Evolutionary conservation across 2,797 vertebrate species (phyloP).

Genomic region (Parambassis ranga): DNA sequence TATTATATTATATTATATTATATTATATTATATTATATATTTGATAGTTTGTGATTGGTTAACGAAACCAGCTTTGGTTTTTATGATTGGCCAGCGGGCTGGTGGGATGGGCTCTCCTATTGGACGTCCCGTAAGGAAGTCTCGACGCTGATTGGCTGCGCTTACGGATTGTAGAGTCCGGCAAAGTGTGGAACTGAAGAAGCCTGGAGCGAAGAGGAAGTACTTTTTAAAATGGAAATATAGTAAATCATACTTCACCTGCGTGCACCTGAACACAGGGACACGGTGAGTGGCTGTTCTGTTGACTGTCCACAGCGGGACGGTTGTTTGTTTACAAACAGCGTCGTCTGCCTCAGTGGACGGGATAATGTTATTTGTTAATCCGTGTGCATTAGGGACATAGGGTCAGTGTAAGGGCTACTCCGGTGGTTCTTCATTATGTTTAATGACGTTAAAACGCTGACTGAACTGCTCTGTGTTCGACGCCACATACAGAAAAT

Average conservation of each 20-base stretch:
- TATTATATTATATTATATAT: background rate
- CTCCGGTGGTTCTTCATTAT: background rate
- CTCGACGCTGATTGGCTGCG: slow-evolving; percentile 54
- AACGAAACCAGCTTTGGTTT: fast-evolving
- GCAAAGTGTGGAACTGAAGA: slow-evolving; percentile 63
- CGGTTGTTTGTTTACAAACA: background rate
- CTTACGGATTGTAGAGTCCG: slow-evolving; percentile 41
- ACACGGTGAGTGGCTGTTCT: slow-evolving; percentile 41
- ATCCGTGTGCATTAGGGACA: slow-evolving; percentile 28
- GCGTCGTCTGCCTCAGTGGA: background rate
- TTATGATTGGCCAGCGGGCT: slow-evolving; percentile 34
- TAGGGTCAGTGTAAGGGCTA: background rate
- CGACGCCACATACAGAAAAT: fast-evolving
- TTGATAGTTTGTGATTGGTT: slow-evolving; percentile 30
- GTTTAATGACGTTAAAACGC: background rate
- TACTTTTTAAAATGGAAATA: slow-evolving; percentile 56
- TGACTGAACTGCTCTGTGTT: fast-evolving
- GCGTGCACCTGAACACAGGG: background rate
- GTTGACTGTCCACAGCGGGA: background rate
- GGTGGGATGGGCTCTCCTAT: slow-evolving; percentile 5
- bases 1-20: background rate
- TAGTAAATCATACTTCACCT: slow-evolving; percentile 1
- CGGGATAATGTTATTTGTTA: slow-evolving; percentile 30
- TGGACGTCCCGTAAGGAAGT: background rate
- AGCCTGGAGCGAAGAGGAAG: slow-evolving; percentile 62